Evolutionary conservation across 30 jellyfish, hydroid and myxozoan genomes (phyloP).

Genomic region (Rhopilema esculentum): DNA sequence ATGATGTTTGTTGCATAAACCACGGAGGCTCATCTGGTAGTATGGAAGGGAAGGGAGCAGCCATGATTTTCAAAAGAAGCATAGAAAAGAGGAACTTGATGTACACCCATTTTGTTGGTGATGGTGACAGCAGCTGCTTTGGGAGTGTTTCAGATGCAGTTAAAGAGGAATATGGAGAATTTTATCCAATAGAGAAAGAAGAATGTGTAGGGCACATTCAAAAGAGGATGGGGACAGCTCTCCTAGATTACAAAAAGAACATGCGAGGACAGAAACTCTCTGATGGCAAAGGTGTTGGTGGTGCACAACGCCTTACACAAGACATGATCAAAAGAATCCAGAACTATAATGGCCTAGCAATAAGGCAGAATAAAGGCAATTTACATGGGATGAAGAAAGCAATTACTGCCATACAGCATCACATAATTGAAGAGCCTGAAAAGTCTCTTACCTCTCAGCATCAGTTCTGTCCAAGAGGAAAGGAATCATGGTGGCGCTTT

Average conservation of each 20-base stretch:
- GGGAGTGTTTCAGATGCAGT: conserved; percentile 50
- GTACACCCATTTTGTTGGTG: conserved; percentile 50
- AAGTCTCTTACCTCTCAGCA: conserved; percentile 33
- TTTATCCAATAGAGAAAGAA: conserved; percentile 31
- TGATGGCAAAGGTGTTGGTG: conserved; percentile 49
- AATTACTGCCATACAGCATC: conserved; percentile 34
- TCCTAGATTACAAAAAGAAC: conserved; percentile 25
- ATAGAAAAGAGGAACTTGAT: conserved; percentile 24
- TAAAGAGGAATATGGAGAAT: conserved; percentile 27
- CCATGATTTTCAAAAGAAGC: conserved; percentile 2
- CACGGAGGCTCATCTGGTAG: conserved; percentile 49
- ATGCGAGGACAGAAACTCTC: conserved; percentile 43
- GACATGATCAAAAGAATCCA: conserved; percentile 32
- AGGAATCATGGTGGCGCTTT: conserved; percentile 50
- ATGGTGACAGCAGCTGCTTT: conserved; percentile 66
- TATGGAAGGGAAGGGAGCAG: conserved; percentile 56
- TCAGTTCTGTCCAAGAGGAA: conserved; percentile 43
- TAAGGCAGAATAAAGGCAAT: conserved; percentile 47
- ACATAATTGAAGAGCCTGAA: conserved; percentile 7
- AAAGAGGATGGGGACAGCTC: conserved; percentile 59
- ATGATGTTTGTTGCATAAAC: conserved; percentile 26
- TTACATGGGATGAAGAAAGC: conserved; percentile 40
- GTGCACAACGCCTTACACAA: conserved; percentile 31
- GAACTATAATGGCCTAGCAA: conserved; percentile 37
- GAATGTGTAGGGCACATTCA: conserved; percentile 62